Evolutionary conservation across 2,797 vertebrate genomes (phyloP), one percentile per base, ranked within the genome.

Genomic region (Cossypha niveicapilla): DNA sequence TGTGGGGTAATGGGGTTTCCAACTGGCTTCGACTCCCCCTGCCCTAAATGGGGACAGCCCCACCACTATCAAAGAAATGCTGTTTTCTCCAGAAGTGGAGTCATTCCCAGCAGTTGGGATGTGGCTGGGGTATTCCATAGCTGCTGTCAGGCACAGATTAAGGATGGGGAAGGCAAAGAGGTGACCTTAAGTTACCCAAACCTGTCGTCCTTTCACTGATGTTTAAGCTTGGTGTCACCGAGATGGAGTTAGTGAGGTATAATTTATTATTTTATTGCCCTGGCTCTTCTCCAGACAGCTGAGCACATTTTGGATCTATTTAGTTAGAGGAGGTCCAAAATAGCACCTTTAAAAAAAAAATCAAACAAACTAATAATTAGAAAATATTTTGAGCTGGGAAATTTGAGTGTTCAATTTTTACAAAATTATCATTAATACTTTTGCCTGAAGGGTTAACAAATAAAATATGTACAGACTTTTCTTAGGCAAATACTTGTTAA

Each of bases 1-100:
- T 56, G 0, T 14, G 21, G 88, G 65, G 77, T 94, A 80, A 82
- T 80, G 53, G 37, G 56, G 53, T 88, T 96, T 92, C 90, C 4
- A 2, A 74, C 13, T 4, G 15, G 13, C 32, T 77, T 73, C 0
- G 1, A 1, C 50, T 63, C 16, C 42, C 76, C 28, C 8, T 63
- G 45, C 82, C 72, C 22, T 4, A n/a, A 44, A 18, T 0, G 3
- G 51, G 71, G 42, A 12, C 70, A 87, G 34, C 45, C 71, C 39
- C 3, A 4, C 9, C 58, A 53, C 53, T 30, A 1, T 39, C 65
- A 56, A 6, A 76, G 2, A 25, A 70, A 62, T 47, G 11, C 19
- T 50, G 2, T 72, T 79, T 91, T 65, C 73, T 56, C 50, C 3
- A 11, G 3, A 47, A 28, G 9, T 34, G 12, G 41, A 44, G 47